Evolutionary conservation across 1,140 invertebrate species (phyloP).

Genomic region (Drosophila elegans): DNA sequence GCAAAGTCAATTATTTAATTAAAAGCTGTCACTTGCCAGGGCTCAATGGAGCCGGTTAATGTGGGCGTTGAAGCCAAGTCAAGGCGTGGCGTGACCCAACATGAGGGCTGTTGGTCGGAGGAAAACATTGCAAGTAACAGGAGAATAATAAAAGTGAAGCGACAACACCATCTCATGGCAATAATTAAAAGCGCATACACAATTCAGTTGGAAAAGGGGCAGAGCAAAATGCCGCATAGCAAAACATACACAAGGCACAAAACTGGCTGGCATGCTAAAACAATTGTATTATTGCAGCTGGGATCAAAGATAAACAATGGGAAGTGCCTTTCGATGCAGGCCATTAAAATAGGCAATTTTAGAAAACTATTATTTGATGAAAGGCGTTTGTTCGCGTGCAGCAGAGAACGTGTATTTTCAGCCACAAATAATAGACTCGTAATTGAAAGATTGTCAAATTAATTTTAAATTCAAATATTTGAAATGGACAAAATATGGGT

Average conservation of each 20-base stretch:
- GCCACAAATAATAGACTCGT: not conserved
- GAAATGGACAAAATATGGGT: too few species aligned
- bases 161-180: constrained; percentile 49
- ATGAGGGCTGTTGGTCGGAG: not conserved
- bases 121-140: constrained; percentile 30
- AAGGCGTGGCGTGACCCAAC: constrained; percentile 5
- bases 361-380: not conserved
- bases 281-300: not conserved
- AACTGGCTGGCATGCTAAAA: not conserved
- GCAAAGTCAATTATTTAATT: constrained; percentile 77
- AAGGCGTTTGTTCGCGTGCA: not conserved
- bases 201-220: constrained; percentile 20
- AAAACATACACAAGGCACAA: not conserved
- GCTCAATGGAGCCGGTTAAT: constrained; percentile 51
- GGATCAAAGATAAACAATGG: not conserved
- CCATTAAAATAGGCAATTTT: not conserved
- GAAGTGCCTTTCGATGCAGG: not conserved
- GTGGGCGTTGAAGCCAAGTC: constrained; percentile 38
- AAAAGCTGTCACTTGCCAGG: constrained; percentile 70
- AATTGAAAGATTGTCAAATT: not conserved
- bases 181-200: constrained; percentile 74
- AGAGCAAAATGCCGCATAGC: constrained; percentile 19
- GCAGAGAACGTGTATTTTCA: not conserved
- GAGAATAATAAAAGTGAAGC: constrained; percentile 47
- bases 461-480: too few species aligned